These are phyloP conservation scores for Folsomia candida DNA, from an alignment of 2,888 invertebrate species.

Conservation along the genomic window DNA sequence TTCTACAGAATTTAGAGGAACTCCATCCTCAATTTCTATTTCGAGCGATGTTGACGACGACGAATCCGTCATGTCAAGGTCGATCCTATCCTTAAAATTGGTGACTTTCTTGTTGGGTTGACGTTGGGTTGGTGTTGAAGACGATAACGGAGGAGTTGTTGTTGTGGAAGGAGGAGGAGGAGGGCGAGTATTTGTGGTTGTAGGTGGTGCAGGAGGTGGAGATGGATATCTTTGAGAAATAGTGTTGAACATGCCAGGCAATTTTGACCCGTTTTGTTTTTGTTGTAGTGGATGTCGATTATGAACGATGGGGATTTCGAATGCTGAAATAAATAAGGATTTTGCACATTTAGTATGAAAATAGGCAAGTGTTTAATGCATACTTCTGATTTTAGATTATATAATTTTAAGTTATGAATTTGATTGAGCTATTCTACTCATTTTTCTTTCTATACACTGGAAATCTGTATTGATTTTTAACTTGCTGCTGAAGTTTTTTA, in stretches of 20 bases:
- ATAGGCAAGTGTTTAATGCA: no score
- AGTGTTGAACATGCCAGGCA: background rate
- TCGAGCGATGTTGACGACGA: background rate
- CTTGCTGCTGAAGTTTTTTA: background rate
- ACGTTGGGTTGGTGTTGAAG: background rate
- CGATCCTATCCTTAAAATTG: background rate
- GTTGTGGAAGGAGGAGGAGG: no score
- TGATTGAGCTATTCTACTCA: no score
- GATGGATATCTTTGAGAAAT: no score
- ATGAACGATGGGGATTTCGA: background rate
- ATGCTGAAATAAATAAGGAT: slow-evolving; percentile 7
- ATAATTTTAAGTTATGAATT: no score
- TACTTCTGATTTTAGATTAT: no score
- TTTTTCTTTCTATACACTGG: background rate
- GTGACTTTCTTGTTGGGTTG: background rate
- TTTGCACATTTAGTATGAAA: background rate
- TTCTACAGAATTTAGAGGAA: background rate
- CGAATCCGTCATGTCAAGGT: background rate
- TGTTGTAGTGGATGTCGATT: background rate
- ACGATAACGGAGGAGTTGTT: background rate
- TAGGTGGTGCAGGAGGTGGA: background rate
- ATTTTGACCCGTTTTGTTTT: background rate
- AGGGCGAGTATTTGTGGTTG: background rate
- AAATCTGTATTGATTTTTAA: background rate
- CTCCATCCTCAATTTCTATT: background rate